These are phyloP conservation scores for Acipenser transmontanus DNA, from an alignment of 2,797 vertebrate genomes.

Conservation along the genomic window DNA sequence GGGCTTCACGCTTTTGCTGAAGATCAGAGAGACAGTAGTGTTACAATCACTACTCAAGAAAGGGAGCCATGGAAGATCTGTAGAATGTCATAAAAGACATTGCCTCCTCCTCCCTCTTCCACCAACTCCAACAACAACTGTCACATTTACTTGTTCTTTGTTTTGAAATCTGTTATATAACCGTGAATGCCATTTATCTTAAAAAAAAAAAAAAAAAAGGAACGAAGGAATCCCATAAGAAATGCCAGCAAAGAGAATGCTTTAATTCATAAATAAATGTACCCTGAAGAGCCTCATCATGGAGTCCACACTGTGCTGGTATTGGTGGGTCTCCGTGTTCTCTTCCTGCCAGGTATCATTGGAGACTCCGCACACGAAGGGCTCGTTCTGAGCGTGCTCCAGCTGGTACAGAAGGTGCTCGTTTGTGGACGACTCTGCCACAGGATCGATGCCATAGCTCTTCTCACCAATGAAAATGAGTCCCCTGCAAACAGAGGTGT, in stretches of 20 bases:
- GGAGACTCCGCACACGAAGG: slow-evolving; percentile 60
- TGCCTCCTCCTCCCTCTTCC: no score
- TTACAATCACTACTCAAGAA: neutral
- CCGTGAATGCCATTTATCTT: no score
- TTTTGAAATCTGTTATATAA: no score
- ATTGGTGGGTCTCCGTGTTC: slow-evolving; percentile 12
- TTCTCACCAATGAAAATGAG: slow-evolving; percentile 62
- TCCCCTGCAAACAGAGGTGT: slow-evolving; percentile 54
- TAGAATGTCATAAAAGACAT: no score
- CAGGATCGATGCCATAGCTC: slow-evolving; percentile 68
- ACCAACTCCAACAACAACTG: no score
- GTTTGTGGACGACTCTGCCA: slow-evolving; percentile 46
- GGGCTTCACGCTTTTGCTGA: slow-evolving; percentile 64
- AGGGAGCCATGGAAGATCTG: no score
- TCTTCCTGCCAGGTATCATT: slow-evolving; percentile 22
- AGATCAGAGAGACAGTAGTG: neutral
- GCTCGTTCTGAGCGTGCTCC: slow-evolving; percentile 36
- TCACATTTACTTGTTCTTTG: no score
- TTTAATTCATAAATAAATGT: neutral
- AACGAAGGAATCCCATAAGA: neutral
- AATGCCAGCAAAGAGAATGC: neutral
- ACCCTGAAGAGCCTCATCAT: slow-evolving; percentile 48
- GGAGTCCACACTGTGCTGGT: slow-evolving; percentile 33
- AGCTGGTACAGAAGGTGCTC: slow-evolving; percentile 69
- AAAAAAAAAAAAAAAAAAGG: neutral